These are phyloP conservation scores for Anguilla marmorata DNA, from an alignment of 2,797 vertebrate species.

Conservation along the genomic window DNA sequence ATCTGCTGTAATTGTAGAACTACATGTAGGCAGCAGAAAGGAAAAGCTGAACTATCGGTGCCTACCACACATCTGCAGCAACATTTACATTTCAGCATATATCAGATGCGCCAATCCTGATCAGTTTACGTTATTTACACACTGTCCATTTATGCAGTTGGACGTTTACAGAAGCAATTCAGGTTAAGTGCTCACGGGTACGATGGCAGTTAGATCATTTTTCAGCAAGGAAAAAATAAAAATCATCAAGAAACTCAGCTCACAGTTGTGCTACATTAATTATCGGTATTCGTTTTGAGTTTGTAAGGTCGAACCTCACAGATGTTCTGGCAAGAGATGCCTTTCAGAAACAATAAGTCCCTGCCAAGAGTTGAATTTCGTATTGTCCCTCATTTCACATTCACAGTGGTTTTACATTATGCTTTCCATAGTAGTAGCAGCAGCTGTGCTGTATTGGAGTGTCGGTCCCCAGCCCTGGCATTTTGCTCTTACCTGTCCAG, in stretches of 20 bases:
- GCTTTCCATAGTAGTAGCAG: not conserved
- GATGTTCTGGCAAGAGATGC: not conserved
- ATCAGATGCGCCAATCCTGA: not conserved
- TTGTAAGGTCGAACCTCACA: not conserved
- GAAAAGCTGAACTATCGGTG: not conserved
- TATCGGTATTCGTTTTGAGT: not conserved
- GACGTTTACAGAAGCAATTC: not conserved
- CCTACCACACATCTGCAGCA: not conserved
- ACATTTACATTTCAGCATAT: not conserved
- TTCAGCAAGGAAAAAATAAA: not conserved
- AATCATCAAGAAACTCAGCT: not conserved
- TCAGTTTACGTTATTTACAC: not conserved
- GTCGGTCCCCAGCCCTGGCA: not conserved
- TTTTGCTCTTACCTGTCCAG: slow-evolving; percentile 77
- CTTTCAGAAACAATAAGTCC: not conserved
- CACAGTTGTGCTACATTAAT: not conserved
- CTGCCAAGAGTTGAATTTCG: not conserved
- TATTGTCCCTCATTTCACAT: not conserved
- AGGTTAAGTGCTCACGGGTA: not conserved
- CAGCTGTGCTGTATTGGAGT: not conserved
- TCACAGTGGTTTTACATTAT: not conserved
- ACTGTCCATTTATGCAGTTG: not conserved
- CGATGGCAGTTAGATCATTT: not conserved
- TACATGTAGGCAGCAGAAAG: not conserved
- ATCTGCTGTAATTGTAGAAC: not conserved